phyloP scores from a whole-genome alignment of 37 sponge, comb jelly and placozoan genomes.

The Halichondria panicea region DNA sequence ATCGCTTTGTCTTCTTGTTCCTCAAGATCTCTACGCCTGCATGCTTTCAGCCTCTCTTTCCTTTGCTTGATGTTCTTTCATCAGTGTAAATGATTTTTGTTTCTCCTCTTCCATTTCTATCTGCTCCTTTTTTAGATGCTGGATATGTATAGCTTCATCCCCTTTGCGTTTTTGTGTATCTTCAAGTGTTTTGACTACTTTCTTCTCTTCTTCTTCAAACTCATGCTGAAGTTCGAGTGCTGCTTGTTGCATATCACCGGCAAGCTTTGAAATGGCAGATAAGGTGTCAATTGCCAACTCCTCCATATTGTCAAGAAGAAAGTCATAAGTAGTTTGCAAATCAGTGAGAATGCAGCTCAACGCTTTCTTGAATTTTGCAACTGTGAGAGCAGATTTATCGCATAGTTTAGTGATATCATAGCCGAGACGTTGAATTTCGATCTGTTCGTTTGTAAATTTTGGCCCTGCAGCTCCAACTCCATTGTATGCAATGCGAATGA shows the following conservation, averaged over 20 bases:
- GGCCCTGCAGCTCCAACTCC: slow-evolving; percentile 55
- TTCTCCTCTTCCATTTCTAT: slow-evolving; percentile 15
- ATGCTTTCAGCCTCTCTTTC: slow-evolving; percentile 19
- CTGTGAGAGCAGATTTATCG: slow-evolving; percentile 59
- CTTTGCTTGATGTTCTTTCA: not conserved
- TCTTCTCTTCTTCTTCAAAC: slow-evolving; percentile 35
- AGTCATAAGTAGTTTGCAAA: slow-evolving; percentile 53
- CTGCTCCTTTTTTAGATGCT: slow-evolving; percentile 7
- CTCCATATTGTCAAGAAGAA: slow-evolving; percentile 44
- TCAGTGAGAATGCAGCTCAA: slow-evolving; percentile 36
- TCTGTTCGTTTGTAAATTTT: slow-evolving; percentile 41
- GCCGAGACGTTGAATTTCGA: slow-evolving; percentile 50
- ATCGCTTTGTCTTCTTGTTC: slow-evolving; percentile 1
- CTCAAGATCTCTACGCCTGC: slow-evolving; percentile 23
- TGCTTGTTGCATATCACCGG: slow-evolving; percentile 46
- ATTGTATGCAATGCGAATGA: slow-evolving; percentile 61
- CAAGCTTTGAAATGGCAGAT: slow-evolving; percentile 35
- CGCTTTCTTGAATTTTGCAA: slow-evolving; percentile 43
- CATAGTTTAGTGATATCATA: slow-evolving; percentile 68
- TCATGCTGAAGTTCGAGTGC: slow-evolving; percentile 40
- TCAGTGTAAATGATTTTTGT: not conserved
- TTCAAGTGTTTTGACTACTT: slow-evolving; percentile 13
- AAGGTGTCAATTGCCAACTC: slow-evolving; percentile 59
- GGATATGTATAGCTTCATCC: not conserved
- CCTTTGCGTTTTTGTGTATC: slow-evolving; percentile 1